A percentile compares a stretch with the other conserved stretches of the same genome.
Conservation (phyloP, 2,888 invertebrate genomes). For the Eristalis pertinax region DNA sequence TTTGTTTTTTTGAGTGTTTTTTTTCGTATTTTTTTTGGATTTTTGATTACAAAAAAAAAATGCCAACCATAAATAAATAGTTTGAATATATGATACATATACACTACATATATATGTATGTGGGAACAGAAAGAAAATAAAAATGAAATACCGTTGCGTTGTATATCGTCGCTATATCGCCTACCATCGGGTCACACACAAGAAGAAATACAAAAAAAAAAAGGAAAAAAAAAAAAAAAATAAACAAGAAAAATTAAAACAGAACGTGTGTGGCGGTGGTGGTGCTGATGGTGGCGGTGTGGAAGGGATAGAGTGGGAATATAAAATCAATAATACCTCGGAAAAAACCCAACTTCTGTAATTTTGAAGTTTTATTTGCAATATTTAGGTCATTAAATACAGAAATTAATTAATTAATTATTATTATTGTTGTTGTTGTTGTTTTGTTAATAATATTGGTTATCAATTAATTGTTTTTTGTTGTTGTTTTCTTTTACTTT, state of each 20-base stretch:
- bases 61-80: slow-evolving; percentile 41
- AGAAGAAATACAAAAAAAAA: neutral
- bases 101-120: neutral
- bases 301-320: neutral
- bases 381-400: slow-evolving; percentile 64
- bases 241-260: neutral
- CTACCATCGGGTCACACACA: neutral
- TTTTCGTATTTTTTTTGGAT: neutral
- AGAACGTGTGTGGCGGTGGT: neutral
- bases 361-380: slow-evolving; percentile 65
- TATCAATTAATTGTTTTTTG: slow-evolving; percentile 22
- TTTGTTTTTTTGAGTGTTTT: neutral
- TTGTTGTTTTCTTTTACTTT: slow-evolving; percentile 2
- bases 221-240: neutral
- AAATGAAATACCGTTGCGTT: slow-evolving; percentile 68
- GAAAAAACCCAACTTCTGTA: slow-evolving; percentile 33
- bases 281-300: neutral
- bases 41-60: neutral
- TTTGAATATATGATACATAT: slow-evolving; percentile 2
- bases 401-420: slow-evolving; percentile 56
- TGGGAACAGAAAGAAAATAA: slow-evolving; percentile 70
- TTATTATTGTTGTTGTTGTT: slow-evolving; percentile 9
- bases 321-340: slow-evolving; percentile 51
- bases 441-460: slow-evolving; percentile 51
- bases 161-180: neutral